Conservation (phyloP, 2,888 invertebrate species). For the Callosobruchus maculatus region DNA sequence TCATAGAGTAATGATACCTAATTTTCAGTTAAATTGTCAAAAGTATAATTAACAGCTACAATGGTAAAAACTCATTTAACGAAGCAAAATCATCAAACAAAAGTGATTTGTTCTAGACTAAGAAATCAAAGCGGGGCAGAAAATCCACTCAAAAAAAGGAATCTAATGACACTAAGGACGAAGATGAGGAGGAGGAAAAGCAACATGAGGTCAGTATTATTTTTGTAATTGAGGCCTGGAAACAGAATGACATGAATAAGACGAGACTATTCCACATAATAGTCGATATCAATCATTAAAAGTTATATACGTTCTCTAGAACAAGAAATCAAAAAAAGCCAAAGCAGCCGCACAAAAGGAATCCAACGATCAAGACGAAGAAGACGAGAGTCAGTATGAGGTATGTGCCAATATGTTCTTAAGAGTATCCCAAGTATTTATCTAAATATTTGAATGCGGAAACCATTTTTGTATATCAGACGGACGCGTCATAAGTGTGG, state of each 20-base stretch:
- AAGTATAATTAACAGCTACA: too few relatives aligned
- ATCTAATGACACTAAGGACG: slow-evolving; percentile 6
- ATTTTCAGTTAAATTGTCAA: too few relatives aligned
- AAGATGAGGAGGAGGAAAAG: slow-evolving; percentile 9
- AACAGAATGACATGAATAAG: too few relatives aligned
- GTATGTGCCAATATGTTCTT: slow-evolving; percentile 24
- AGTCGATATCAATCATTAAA: too few relatives aligned
- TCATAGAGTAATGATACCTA: too few relatives aligned
- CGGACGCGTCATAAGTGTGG: too few relatives aligned
- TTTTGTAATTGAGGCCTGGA: background rate
- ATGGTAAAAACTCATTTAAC: too few relatives aligned
- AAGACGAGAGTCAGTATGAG: slow-evolving; percentile 47
- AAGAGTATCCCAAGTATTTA: too few relatives aligned
- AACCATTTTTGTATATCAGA: too few relatives aligned
- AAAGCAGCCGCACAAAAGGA: slow-evolving; percentile 32
- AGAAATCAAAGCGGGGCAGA: background rate
- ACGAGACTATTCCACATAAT: too few relatives aligned
- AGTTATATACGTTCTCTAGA: slow-evolving; percentile 11
- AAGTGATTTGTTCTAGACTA: background rate
- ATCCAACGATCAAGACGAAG: slow-evolving; percentile 22
- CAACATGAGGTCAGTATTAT: slow-evolving; percentile 14
- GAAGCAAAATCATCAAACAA: too few relatives aligned
- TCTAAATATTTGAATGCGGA: too few relatives aligned
- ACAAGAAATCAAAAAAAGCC: slow-evolving; percentile 14
- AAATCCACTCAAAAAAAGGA: slow-evolving; percentile 8